Base-by-base conservation (phyloP, 37 sponge, comb jelly and placozoan species). In the Mnemiopsis leidyi region DNA sequence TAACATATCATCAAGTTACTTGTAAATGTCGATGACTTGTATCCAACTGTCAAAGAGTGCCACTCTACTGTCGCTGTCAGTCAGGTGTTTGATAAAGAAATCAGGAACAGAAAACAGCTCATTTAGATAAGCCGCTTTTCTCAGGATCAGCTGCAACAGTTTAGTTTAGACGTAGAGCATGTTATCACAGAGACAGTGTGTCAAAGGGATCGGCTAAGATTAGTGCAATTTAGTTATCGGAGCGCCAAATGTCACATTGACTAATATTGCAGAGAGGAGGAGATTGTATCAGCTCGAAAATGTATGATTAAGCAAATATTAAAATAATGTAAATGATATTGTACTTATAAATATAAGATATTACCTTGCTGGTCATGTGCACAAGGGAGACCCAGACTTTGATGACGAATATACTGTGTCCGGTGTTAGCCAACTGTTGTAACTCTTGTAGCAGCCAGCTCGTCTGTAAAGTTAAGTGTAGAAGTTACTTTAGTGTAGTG, bases 21-120 rank as follows among this genome's bases (percentile, higher is more conserved):
- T 26, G 79, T 77, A 77, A 18, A 77, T 77, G 33, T 77, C 79
- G 18, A 77, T 32, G 1, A 77, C 79, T 77, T 77, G 26, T 31
- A 77, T 85, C 90, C 90, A 85, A 2, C 61, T 40, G 18, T 40
- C 3, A 28, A 85, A 33, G 7, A 85, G 90, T 0, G 61, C n/a
- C 25, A 40, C 16, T 33, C 90, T 38, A 29, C 90, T 85, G n/a
- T 39, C 24, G 29, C 23, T 26, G 30, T 85, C 90, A 23, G 90
- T 39, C 48, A 85, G 90, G 61, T 85, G 39, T 29, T 85, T 85
- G 1, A 23, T 38, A 37, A 40, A 85, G 90, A 36, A 38, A 61
- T 85, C 35, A 25, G 90, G 90, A 3, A 85, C 35, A 13, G 90
- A 85, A 37, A 85, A 85, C 90, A 85, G 9, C 61, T 85, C 90